Percentiles rank a stretch among this genome's conserved stretches.
phyloP scores from a whole-genome alignment of 23 tunicate species.

The Phallusia fumigata region DNA sequence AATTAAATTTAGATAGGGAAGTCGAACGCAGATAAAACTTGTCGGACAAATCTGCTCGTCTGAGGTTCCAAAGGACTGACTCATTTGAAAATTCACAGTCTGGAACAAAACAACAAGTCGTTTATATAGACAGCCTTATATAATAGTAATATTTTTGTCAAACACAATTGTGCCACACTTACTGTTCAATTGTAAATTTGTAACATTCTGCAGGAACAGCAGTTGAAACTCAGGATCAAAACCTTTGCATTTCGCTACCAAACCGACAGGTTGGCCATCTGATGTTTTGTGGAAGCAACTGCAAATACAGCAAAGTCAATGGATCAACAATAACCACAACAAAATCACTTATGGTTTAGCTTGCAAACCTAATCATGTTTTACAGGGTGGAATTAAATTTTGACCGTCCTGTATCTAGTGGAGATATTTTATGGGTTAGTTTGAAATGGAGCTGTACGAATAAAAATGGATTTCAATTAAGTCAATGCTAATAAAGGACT shows the following conservation, averaged over 20 bases:
- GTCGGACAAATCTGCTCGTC: neutral
- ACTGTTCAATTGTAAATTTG: neutral
- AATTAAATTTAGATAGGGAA: neutral
- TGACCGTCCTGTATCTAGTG: too few relatives aligned
- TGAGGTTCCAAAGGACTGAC: neutral
- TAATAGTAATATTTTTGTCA: neutral
- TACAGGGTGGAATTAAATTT: too few relatives aligned
- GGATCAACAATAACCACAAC: too few relatives aligned
- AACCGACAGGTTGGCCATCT: neutral
- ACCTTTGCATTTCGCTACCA: neutral
- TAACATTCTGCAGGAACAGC: neutral
- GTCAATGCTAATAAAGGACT: too few relatives aligned
- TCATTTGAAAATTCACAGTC: conserved; percentile 2
- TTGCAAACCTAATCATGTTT: too few relatives aligned
- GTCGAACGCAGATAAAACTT: neutral
- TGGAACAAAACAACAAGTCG: neutral
- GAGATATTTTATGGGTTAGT: too few relatives aligned
- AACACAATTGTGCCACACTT: neutral
- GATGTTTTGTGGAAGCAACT: neutral
- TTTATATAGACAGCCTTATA: neutral
- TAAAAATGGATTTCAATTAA: too few relatives aligned
- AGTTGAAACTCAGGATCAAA: neutral
- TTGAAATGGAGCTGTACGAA: too few relatives aligned
- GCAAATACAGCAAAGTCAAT: neutral
- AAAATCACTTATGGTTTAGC: too few relatives aligned